Evolutionary conservation across 2,888 invertebrate genomes (phyloP).

Genomic region (Tolmerus cingulatus): DNA sequence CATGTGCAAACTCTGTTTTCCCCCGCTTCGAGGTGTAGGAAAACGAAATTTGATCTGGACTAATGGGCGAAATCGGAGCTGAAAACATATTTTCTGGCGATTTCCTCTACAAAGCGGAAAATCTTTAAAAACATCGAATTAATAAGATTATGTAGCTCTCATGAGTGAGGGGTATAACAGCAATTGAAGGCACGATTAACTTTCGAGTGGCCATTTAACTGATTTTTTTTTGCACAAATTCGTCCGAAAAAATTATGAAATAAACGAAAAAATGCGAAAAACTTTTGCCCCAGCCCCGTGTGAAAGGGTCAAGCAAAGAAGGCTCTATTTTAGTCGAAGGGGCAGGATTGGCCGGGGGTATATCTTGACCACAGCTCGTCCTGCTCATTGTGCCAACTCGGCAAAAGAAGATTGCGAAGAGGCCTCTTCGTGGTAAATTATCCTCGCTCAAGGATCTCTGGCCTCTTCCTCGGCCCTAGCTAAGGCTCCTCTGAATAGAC

Average conservation of each 20-base stretch:
- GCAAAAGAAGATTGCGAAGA: conserved; percentile 22
- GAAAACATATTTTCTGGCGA: neutral
- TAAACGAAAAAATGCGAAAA: neutral
- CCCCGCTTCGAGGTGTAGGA: neutral
- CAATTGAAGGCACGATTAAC: conserved; percentile 13
- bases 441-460: conserved; percentile 24
- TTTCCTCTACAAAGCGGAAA: neutral
- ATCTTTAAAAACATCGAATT: neutral
- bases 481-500: neutral
- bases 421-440: conserved; percentile 37
- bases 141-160: neutral
- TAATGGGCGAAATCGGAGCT: neutral
- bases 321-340: neutral
- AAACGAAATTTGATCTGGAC: conserved; percentile 9
- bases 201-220: conserved; percentile 17
- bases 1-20: neutral
- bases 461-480: neutral
- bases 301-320: conserved; percentile 18
- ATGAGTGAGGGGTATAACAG: neutral
- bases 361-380: conserved; percentile 22
- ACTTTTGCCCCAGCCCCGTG: neutral
- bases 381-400: neutral
- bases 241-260: conserved; percentile 2
- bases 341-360: neutral
- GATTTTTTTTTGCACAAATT: neutral